Evolutionary conservation across 2,888 invertebrate species (phyloP), one percentile per base, ranked within the genome.

Genomic region (Pyrocoelia pectoralis): DNA sequence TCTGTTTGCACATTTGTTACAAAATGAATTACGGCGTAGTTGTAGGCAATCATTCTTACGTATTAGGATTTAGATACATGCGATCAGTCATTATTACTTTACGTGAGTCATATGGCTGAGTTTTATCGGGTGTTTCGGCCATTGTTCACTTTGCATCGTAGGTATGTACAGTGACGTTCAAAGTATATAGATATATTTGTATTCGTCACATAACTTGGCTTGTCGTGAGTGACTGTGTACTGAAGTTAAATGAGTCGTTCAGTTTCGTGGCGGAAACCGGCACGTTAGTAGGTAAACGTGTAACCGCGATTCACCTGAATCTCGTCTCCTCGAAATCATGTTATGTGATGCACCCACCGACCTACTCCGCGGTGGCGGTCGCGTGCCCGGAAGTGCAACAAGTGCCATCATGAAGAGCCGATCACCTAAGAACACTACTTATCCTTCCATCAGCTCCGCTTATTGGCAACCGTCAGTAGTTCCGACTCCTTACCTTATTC

Each of bases 401-500:
- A 64, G 70, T 69, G 70, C 74, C 71, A 24, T 24, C 24, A 80
- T 81, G 81, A 81, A 80, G 76, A 81, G 79, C 72, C 75, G 81
- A 67, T 70, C 77, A 58, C 65, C 72, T 49, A 68, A 69, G 57
- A 67, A 65, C 57, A 24, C 24, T 3, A 52, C 71, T 56, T 93
- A 93, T 84, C 92, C 92, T 80, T 87, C 92, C 75, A 92, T 92
- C 85, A 90, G 89, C 82, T 88, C 91, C 80, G 90, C 92, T 79
- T 92, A 93, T 83, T 93, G 92, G 92, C 88, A 92, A 77, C 91
- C 92, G 71, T 89, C 92, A 76, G 87, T 91, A 70, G 89, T 89
- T 82, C 89, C 90, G 74, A 89, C 89, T 79, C 92, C 92, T 77
- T 92, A 93, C 84, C 88, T 92, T 81, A 86, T 92, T 82, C 93